Base-by-base conservation (phyloP, 2,113 vertebrate genomes). In the Sceloporus undulatus region DNA sequence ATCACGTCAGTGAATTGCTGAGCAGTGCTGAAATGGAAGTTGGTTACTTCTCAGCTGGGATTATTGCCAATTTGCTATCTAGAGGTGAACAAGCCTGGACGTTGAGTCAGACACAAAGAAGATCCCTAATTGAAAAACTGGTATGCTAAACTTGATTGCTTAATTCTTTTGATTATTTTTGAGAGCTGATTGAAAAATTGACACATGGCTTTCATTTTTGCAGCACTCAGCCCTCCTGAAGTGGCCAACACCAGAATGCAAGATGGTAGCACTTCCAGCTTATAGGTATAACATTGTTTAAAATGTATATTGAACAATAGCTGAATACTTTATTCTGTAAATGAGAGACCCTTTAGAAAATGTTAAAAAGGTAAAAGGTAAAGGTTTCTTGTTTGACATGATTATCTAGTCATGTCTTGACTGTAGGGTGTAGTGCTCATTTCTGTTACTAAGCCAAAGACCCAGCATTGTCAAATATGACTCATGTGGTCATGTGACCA, bases 21-120 rank as follows among this genome's bases (percentile, higher is more conserved):
- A 97, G 97, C 87, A 98, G 98, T 91, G 91, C 95, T 1, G 97
- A 98, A 85, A 97, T 98, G 90, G 98, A 99, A 95, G 97, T 98
- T 90, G 98, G 98, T 94, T 98, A 98, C 96, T 98, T 99, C 13
- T 98, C 98, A 0, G 98, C 98, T 1, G 98, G 98, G 23, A 97
- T 99, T 89, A 96, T 98, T 23, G 98, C 98, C 42, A 98, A 98
- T 59, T 96, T 99, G 87, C 97, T 97, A 0, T 98, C 97, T 21
- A 94, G 97, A 10, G 97, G 97, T 14, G 94, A 95, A 91, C 94
- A 95, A 56, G 94, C 96, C 56, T 98, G 98, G 98, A 95, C 95
- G 1, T 94, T 98, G 80, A 91, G 92, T 77, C 88, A 91, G 1
- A 85, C 88, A 3, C 97, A 97, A 19, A 96, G 98, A 40, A 90